Evolutionary conservation across 2,113 vertebrate genomes (phyloP), one percentile per base, ranked within the genome.

Genomic region (Tachuris rubrigastra): DNA sequence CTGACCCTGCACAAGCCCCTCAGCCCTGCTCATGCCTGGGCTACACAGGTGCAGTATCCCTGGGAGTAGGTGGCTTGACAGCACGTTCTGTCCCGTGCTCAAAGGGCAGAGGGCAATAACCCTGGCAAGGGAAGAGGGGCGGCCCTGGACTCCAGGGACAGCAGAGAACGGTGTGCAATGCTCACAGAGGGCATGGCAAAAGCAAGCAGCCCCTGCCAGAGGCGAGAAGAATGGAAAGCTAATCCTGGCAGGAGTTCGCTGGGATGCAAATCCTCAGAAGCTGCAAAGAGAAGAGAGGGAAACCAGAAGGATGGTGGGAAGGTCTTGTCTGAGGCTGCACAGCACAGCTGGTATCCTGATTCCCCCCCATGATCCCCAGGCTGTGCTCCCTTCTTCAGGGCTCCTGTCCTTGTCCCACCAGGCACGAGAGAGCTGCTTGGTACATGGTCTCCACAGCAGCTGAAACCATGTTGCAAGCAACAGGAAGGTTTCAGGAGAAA

Each of bases 11-110:
- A 0, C 4, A 8, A 58, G 21, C 23, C n/a, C 41, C 39, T 41
- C 13, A 0, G 30, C 22, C 39, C 67, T 55, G 17, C 72, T 67
- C 42, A 2, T 2, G 25, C 35, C 53, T 23, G 27, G 30, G 22
- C 30, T 13, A 14, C 37, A 4, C 0, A 0, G 8, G 7, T 10
- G 69, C 28, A 28, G 27, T 8, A 58, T 7, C 0, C 9, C 14
- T 8, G 27, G 53, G 18, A 71, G 39, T 42, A 44, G 44, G 18
- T 3, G 4, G 33, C n/a, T 47, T 13, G 2, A 9, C 20, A 21
- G 46, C 25, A 5, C 1, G 10, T 21, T 50, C 39, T 4, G 4
- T 28, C 46, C 56, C 44, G 5, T 30, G 91, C 25, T 73, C 72
- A 55, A 81, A 87, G 73, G 60, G 42, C 72, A 81, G 53, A 71